Base-by-base conservation (phyloP, 2,797 vertebrate genomes). In the Hypotaenidia okinawae region DNA sequence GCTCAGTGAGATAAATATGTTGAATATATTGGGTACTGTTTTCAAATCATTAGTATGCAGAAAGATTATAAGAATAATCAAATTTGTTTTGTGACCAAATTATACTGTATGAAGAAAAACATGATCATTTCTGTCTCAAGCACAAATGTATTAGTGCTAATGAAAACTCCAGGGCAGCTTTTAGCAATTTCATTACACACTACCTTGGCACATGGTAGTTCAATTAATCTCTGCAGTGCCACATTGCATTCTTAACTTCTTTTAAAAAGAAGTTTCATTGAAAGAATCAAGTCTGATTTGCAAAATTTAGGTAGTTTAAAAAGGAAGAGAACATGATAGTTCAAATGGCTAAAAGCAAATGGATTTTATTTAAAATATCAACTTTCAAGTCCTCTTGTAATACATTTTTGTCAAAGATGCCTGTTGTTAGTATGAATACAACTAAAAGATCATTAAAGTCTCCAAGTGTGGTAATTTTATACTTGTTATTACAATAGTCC, bases 121-220 rank as follows among this genome's bases (percentile, higher is more conserved):
- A 84, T 68, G 85, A 90, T 91, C 4, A 93, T 96, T 96, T 95
- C 84, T 95, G 82, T 92, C 77, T 90, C 70, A 79, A 91, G 79
- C 76, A 94, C 76, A 93, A 84, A 93, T 86, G 55, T 92, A 78
- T 94, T 96, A 94, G 78, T 58, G 68, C 18, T 96, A 82, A 91
- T 96, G 90, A 95, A 95, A 96, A 91, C 79, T 96, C 94, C 95
- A 92, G 91, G 79, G 93, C 76, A 95, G 66, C 78, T 95, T 94
- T 96, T 94, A 95, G 57, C 72, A 94, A 95, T 94, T 90, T 95
- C 39, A 89, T 95, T 94, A 91, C 84, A 77, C 12, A 47, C 81
- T 92, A 89, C 70, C 90, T 63, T 64, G 92, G 89, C 91, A 91
- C 58, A 91, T 23, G 5, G 69, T 85, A 69, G 86, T 85, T 73